Evolutionary conservation across 2,888 invertebrate genomes (phyloP), one percentile per base, ranked within the genome.

Genomic region (Troides oblongomaculatus): DNA sequence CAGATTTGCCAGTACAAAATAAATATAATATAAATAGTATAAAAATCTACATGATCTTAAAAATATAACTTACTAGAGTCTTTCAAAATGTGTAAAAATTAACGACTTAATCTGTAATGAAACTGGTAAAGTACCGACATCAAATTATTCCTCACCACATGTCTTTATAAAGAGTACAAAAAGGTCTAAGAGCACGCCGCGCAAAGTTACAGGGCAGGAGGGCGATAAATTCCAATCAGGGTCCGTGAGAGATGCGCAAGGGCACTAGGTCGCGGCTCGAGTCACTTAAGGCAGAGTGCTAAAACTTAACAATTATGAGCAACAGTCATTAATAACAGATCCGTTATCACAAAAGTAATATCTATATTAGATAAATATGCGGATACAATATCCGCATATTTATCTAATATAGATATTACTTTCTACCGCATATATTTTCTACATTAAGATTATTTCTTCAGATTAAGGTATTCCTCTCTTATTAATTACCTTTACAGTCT

Each of bases 191-290:
- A 73, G 79, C 82, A 83, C 81, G 80, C 77, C 77, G 74, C 79
- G 76, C 76, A 72, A 80, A 83, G 82, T 82, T 82, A 81, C 82
- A 82, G 81, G 79, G 82, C 83, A 80, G 76, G 77, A 78, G 81
- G 81, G 84, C 88, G 84, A 89, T 90, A 90, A 90, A 90, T 90
- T 87, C 87, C 90, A 87, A 89, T 89, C 89, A 89, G 83, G 75
- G 74, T 75, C 74, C 74, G 78, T 74, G 76, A 76, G 78, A 74
- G 77, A 73, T 73, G 77, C 77, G 82, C 83, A 81, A 88, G 89
- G 90, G 88, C 89, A 89, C 84, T 89, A 77, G 90, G 88, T 88
- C 89, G 86, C 75, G 74, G 75, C 73, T 74, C 77, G 75, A 77
- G 75, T 74, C 74, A 71, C 72, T 85, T 85, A 86, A 85, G 82